Evolutionary conservation across 2,797 vertebrate genomes (phyloP).

Genomic region (Hyperoplus immaculatus): DNA sequence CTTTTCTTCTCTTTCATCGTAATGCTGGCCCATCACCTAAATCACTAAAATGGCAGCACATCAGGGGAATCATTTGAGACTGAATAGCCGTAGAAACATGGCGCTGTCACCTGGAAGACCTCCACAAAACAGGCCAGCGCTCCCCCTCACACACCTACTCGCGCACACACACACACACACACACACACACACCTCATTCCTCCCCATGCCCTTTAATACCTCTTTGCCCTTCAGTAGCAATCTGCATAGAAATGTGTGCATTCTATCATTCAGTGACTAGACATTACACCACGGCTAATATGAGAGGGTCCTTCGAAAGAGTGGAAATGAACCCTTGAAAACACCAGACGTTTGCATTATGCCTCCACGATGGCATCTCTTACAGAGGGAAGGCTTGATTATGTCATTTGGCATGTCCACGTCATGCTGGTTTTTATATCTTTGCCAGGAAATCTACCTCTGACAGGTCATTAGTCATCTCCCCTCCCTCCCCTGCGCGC

Average conservation of each 20-base stretch:
- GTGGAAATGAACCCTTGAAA: conserved; percentile 80
- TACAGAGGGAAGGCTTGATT: conserved; percentile 81
- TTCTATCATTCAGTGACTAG: conserved; percentile 82
- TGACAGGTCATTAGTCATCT: conserved; percentile 85
- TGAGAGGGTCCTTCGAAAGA: conserved; percentile 68
- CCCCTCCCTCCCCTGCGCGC: conserved; percentile 72
- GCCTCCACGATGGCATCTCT: conserved; percentile 79
- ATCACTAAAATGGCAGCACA: conserved; percentile 86
- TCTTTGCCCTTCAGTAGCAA: conserved; percentile 83
- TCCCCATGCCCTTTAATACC: conserved; percentile 81
- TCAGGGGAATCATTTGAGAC: conserved; percentile 86
- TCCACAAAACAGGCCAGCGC: conserved; percentile 71
- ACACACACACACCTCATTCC: conserved; percentile 66
- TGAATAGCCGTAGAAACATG: conserved; percentile 84
- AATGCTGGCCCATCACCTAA: conserved; percentile 81
- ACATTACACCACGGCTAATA: conserved; percentile 83
- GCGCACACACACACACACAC: conserved; percentile 43
- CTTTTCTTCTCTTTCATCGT: conserved; percentile 73
- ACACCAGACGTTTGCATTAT: conserved; percentile 83
- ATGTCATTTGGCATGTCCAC: conserved; percentile 85
- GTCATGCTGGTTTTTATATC: conserved; percentile 87
- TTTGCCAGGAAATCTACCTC: conserved; percentile 86
- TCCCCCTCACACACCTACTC: conserved; percentile 30
- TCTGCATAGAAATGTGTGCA: conserved; percentile 84
- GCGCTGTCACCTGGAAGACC: conserved; percentile 82